A percentile compares a stretch with the other conserved stretches of the same genome.
These are phyloP conservation scores for Himantopus leucocephalus DNA, from an alignment of 2,113 vertebrate species.

Conservation along the genomic window DNA sequence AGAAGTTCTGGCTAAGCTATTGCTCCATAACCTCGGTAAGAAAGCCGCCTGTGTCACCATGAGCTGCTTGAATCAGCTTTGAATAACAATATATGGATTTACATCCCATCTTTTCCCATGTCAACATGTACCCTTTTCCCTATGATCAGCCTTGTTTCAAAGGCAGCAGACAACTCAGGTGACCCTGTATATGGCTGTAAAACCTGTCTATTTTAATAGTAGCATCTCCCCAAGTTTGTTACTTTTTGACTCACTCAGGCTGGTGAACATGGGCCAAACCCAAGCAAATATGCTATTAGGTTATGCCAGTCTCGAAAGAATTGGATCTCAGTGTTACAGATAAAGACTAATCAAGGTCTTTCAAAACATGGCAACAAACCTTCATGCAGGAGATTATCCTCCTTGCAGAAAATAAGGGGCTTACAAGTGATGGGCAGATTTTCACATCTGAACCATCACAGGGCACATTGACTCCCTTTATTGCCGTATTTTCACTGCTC, in stretches of 20 bases:
- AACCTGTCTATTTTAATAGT: not conserved
- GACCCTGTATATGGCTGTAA: not conserved
- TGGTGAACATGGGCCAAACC: not conserved
- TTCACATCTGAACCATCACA: not conserved
- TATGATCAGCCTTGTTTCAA: not conserved
- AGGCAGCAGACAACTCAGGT: not conserved
- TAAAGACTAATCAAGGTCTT: not conserved
- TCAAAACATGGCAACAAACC: not conserved
- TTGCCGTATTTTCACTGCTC: not conserved
- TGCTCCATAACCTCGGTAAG: not conserved
- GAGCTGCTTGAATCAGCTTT: not conserved
- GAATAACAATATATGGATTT: not conserved
- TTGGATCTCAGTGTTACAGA: not conserved
- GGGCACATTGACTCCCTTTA: not conserved
- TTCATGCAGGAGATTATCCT: not conserved
- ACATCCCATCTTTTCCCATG: not conserved
- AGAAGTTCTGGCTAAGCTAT: not conserved
- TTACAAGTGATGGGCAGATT: not conserved
- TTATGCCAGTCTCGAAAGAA: not conserved
- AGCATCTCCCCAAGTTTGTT: not conserved
- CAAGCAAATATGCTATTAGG: not conserved
- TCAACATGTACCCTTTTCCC: not conserved
- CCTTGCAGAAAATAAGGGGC: not conserved
- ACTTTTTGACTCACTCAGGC: not conserved
- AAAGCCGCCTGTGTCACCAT: not conserved